Evolutionary conservation across 2,113 vertebrate genomes (phyloP), one percentile per base, ranked within the genome.

Genomic region (Macquaria ambigua): DNA sequence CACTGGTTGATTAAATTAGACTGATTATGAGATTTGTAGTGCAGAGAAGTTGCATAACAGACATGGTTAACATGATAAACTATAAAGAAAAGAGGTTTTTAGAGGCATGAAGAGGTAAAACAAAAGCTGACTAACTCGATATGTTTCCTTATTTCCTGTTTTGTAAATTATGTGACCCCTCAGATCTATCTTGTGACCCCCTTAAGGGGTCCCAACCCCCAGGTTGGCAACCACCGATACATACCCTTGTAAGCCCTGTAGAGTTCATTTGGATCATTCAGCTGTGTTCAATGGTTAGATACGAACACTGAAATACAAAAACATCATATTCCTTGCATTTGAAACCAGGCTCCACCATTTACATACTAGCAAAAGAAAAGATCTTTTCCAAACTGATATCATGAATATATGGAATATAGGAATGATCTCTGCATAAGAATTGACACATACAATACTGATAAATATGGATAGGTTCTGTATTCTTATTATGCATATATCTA

Each of bases 281-380:
- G 59, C 34, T 0, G n/a, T 50, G 21, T 62, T 73, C 34, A 4
- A 21, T 21, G 25, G 8, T 37, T 61, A 31, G 14, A 23, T 39
- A 12, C 34, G 31, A 20, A 53, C 8, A 43, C 16, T 7, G 37
- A 68, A 61, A 62, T 34, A 43, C 8, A 58, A 50, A 3, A 43
- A 59, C 53, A 79, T 34, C 41, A 59, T n/a, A 63, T 81, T 43
- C 11, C 2, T 52, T 50, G 55, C 21, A 50, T 59, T 75, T 43
- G 56, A 70, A 82, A 62, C 10, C 8, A 18, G 55, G 4, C 25
- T 53, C 20, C n/a, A 34, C 3, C 18, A 66, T 74, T 52, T 11
- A 28, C 15, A 61, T 68, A 28, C 4, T 0, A 31, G 46, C 5
- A 31, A 70, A 52, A 23, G 18, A 62, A 23, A 18, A 31, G 21